These are phyloP conservation scores for Microctenopoma steveboyesi DNA, from an alignment of 2,797 vertebrate genomes.

Conservation along the genomic window DNA sequence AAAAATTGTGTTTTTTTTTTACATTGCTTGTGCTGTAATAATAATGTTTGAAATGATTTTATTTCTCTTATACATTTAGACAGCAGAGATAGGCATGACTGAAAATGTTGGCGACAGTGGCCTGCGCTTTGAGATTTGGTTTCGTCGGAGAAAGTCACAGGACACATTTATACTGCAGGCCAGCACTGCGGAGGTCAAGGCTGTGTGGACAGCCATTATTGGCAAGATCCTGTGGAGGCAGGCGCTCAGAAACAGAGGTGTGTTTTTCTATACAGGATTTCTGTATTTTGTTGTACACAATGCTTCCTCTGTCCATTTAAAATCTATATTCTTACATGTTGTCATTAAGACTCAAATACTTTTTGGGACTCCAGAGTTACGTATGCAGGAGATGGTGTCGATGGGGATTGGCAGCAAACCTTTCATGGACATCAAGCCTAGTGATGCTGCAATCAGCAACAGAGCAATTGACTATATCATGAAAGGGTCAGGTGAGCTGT, in stretches of 20 bases:
- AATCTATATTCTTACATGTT: neutral
- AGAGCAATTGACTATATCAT: constrained; percentile 84
- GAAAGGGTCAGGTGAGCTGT: constrained; percentile 83
- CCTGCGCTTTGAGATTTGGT: constrained; percentile 90
- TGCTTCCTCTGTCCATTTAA: neutral
- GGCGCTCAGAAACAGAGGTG: constrained; percentile 88
- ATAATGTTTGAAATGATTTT: neutral
- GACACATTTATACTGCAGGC: constrained; percentile 90
- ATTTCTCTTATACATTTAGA: constrained; percentile 66
- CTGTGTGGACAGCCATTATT: constrained; percentile 84
- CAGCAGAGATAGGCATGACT: constrained; percentile 89
- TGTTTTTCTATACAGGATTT: constrained; percentile 45
- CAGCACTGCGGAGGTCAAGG: constrained; percentile 84
- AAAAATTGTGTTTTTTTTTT: neutral
- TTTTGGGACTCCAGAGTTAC: constrained; percentile 77
- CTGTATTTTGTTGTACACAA: neutral
- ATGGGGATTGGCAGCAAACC: constrained; percentile 90
- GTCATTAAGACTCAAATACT: neutral
- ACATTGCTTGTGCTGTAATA: neutral
- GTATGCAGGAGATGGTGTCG: constrained; percentile 89
- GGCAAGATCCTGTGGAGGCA: constrained; percentile 90
- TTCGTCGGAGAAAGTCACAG: constrained; percentile 87
- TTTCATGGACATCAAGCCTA: constrained; percentile 89
- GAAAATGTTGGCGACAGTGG: constrained; percentile 89
- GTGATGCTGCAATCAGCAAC: constrained; percentile 86